phyloP scores from a whole-genome alignment of 92 coral and sea anemone species.

The Palythoa heliodiscus region DNA sequence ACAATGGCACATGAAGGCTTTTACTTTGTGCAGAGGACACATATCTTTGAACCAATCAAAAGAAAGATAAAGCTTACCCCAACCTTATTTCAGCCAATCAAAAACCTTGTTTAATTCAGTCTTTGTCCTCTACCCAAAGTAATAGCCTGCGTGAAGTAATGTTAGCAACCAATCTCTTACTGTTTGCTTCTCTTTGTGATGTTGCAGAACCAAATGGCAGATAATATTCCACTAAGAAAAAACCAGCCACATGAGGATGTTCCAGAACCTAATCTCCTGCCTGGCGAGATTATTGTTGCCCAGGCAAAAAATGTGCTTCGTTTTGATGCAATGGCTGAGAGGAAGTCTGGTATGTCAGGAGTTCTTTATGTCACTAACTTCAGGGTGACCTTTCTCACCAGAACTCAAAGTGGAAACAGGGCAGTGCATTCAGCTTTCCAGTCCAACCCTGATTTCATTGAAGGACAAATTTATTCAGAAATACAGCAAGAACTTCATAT shows the following conservation, averaged over 20 bases:
- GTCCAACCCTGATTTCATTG: constrained; percentile 86
- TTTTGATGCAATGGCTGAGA: constrained; percentile 92
- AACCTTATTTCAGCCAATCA: no score
- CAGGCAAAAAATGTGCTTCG: constrained; percentile 87
- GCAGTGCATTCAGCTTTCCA: constrained; percentile 85
- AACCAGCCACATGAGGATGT: constrained; percentile 39
- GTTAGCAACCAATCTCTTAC: neutral
- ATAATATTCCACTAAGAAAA: neutral
- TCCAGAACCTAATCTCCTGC: constrained; percentile 79
- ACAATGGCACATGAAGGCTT: no score
- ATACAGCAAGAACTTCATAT: constrained; percentile 89
- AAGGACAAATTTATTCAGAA: constrained; percentile 77
- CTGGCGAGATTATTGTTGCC: constrained; percentile 95
- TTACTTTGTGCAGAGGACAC: no score
- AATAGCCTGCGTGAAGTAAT: no score
- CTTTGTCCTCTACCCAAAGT: no score
- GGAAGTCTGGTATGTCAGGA: constrained; percentile 94
- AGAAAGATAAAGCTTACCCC: no score
- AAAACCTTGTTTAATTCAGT: no score
- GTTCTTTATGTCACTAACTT: constrained; percentile 93
- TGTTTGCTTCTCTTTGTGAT: neutral
- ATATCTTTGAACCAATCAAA: no score
- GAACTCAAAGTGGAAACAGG: constrained; percentile 58
- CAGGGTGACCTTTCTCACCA: constrained; percentile 85
- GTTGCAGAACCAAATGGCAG: constrained; percentile 24